These are phyloP conservation scores for Ellobius talpinus DNA, from an alignment of 2,113 vertebrate genomes.

Conservation along the genomic window DNA sequence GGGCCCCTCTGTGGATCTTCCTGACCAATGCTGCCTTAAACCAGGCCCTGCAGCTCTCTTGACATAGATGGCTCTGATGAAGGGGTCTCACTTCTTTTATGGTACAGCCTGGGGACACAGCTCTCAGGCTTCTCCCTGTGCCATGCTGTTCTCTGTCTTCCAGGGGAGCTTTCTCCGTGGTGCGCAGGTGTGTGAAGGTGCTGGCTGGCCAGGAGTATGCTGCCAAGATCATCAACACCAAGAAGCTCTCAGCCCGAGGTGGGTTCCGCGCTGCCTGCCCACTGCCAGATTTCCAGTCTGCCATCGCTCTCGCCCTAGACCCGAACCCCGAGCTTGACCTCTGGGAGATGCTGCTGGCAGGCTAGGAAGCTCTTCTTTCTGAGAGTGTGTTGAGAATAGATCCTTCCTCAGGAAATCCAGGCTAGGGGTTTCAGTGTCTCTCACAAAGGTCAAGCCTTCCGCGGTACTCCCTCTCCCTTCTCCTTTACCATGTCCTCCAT, in stretches of 20 bases:
- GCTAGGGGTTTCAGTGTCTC: not conserved
- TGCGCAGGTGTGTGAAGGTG: constrained; percentile 91
- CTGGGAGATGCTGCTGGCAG: not conserved
- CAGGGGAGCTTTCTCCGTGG: constrained; percentile 92
- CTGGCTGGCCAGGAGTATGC: constrained; percentile 91
- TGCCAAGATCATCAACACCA: constrained; percentile 92
- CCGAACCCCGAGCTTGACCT: not conserved
- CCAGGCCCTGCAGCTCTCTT: rapidly evolving
- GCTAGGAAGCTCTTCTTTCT: not conserved
- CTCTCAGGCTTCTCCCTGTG: not conserved
- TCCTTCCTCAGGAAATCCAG: not conserved
- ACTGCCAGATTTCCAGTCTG: not conserved
- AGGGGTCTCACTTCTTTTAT: not conserved
- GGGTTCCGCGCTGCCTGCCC: not conserved
- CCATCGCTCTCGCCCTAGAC: too few relatives aligned
- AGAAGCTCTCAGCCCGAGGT: constrained; percentile 92
- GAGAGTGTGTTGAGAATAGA: not conserved
- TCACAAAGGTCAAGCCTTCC: not conserved
- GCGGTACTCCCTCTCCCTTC: not conserved
- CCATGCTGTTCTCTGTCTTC: constrained; percentile 58
- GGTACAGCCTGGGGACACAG: rapidly evolving
- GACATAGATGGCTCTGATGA: not conserved
- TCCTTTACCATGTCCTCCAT: not conserved
- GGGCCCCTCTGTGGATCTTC: not conserved
- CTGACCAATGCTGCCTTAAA: not conserved